These are phyloP conservation scores for Odontesthes bonariensis DNA, from an alignment of 2,113 vertebrate genomes.

Conservation along the genomic window DNA sequence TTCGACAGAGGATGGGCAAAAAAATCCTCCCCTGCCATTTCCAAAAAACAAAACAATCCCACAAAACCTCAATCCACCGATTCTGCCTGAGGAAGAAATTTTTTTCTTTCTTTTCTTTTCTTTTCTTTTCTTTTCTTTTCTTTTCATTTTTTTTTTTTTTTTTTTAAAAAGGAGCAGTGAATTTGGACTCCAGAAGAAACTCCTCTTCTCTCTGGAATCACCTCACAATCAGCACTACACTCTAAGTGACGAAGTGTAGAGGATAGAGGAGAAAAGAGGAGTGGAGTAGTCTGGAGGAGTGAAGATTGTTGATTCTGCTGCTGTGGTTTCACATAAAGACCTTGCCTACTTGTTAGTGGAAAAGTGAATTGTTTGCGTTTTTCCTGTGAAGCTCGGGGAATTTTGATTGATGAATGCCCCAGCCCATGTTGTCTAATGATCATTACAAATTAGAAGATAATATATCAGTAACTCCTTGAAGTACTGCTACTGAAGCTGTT, in stretches of 20 bases:
- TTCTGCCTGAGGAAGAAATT: slow-evolving; percentile 15
- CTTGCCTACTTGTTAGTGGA: not conserved
- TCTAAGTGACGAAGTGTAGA: not conserved
- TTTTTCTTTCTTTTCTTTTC: no score
- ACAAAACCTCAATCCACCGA: slow-evolving; percentile 12
- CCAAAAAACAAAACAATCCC: not conserved
- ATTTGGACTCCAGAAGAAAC: slow-evolving; percentile 6
- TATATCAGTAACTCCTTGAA: slow-evolving; percentile 30
- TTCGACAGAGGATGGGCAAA: slow-evolving; percentile 7
- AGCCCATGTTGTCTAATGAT: slow-evolving; percentile 13
- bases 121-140: not conserved
- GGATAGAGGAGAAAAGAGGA: slow-evolving; percentile 16
- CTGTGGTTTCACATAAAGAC: not conserved
- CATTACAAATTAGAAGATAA: slow-evolving; percentile 21
- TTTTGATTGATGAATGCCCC: slow-evolving; percentile 8
- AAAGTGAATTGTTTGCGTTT: slow-evolving; percentile 12
- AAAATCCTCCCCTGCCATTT: not conserved
- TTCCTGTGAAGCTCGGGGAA: slow-evolving; percentile 10
- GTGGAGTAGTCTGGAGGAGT: not conserved
- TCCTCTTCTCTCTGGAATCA: slow-evolving; percentile 23
- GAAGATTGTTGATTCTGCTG: not conserved
- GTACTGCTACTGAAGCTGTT: slow-evolving; percentile 45
- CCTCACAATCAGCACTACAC: slow-evolving; percentile 66
- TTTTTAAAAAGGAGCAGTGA: no score
- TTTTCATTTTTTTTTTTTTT: not conserved